A percentile compares a stretch with the other conserved stretches of the same genome.
Evolutionary conservation across 2,797 vertebrate genomes (phyloP).

Genomic region (Coranthus polyacanthus): DNA sequence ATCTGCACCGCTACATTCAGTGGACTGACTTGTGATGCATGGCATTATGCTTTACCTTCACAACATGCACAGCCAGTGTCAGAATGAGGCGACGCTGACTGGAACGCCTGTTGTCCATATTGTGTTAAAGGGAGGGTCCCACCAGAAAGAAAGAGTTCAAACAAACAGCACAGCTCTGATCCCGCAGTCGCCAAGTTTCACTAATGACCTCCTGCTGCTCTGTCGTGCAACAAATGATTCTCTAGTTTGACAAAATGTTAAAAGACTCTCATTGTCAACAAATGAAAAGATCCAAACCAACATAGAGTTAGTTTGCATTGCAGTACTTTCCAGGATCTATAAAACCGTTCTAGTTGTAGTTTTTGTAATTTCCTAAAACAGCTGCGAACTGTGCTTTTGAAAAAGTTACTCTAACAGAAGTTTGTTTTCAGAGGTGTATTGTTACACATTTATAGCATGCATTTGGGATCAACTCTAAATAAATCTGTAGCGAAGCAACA

Average conservation of each 20-base stretch:
- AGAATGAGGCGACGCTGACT: constrained; percentile 5
- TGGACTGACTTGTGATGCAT: constrained; percentile 76
- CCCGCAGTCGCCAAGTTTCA: background rate
- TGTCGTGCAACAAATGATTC: background rate
- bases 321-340: too few species aligned
- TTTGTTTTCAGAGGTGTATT: too few species aligned
- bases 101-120: constrained; percentile 34
- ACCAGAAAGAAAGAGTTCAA: too few species aligned
- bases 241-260: background rate
- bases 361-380: too few species aligned
- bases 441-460: too few species aligned
- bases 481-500: too few species aligned
- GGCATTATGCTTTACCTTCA: constrained; percentile 73
- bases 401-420: too few species aligned
- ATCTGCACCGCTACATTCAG: constrained; percentile 53
- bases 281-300: constrained; percentile 32
- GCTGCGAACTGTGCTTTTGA: too few species aligned
- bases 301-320: too few species aligned
- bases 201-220: background rate
- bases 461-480: too few species aligned
- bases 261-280: constrained; percentile 3
- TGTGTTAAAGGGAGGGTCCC: constrained; percentile 76
- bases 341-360: too few species aligned
- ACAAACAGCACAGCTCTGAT: too few species aligned
- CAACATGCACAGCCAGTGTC: constrained; percentile 58